Evolutionary conservation across 2,113 vertebrate species (phyloP), one percentile per base, ranked within the genome.

Genomic region (Sinocyclocheilus anophthalmus): DNA sequence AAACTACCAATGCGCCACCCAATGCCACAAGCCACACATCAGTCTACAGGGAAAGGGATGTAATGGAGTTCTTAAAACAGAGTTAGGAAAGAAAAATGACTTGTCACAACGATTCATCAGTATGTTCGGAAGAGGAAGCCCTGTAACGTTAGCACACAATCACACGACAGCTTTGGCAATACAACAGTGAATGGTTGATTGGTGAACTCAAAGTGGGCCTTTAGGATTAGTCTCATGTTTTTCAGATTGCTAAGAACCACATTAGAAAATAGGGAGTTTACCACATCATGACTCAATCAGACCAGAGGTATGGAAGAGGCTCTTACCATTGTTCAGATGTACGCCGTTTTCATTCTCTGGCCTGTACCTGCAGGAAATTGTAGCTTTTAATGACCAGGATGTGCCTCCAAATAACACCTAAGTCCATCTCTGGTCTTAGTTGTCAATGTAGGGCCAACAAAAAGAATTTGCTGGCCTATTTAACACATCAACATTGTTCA

Each of bases 291-390:
- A 76, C 13, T 72, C 48, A 86, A 37, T 57, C 16, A 39, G 63
- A 70, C 89, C 85, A 90, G 91, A 89, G 84, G 53, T 81, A 59
- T 24, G 76, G 85, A 69, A 87, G 91, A 91, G 96, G 92, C 92
- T 96, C 98, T 99, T 98, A 99, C 98, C 98, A 98, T 97, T 95
- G 94, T 95, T 99, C 97, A 99, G 98, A 99, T 99, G 98, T 99
- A 99, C 96, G 98, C 98, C 95, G 98, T 97, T 97, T 98, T 98
- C 98, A 99, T 98, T 98, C 97, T 96, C 95, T 98, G 97, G 95
- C 96, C 97, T 97, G 97, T 98, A 99, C 98, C 98, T 99, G 97
- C 93, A 98, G 97, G 96, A 97, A 95, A 99, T 97, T 90, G 96
- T 94, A 96, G 95, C 94, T 96, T 96, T 98, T 97, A 96, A 86